Evolutionary conservation across 2,888 invertebrate species (phyloP).

Genomic region (Dioctria linearis): DNA sequence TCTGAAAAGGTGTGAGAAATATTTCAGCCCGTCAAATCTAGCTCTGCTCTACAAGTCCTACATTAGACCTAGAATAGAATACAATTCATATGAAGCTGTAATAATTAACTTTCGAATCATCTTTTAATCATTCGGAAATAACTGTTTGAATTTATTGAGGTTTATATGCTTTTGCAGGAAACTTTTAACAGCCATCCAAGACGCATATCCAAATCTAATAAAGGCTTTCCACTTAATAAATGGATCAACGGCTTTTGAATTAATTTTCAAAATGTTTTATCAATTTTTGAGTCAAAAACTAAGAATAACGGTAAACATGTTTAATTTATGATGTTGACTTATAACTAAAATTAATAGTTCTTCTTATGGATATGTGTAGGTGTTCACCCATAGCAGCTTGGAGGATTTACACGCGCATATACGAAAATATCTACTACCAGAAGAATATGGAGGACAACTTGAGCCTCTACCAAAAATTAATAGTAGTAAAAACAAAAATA

Average conservation of each 20-base stretch:
- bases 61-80: too few species aligned
- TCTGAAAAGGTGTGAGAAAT: too few species aligned
- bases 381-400: slow-evolving; percentile 64
- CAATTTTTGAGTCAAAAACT: slow-evolving; percentile 75
- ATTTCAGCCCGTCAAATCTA: too few species aligned
- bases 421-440: slow-evolving; percentile 75
- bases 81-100: too few species aligned
- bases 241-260: slow-evolving; percentile 74
- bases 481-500: not conserved
- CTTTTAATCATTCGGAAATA: too few species aligned
- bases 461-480: slow-evolving; percentile 68
- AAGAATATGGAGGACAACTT: slow-evolving; percentile 78
- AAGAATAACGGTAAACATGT: slow-evolving; percentile 71
- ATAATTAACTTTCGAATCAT: too few species aligned
- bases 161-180: slow-evolving; percentile 50
- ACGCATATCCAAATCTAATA: slow-evolving; percentile 74
- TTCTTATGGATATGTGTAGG: slow-evolving; percentile 61
- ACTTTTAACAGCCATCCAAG: slow-evolving; percentile 67
- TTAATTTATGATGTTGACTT: not conserved
- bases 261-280: slow-evolving; percentile 73
- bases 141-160: not conserved
- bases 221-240: slow-evolving; percentile 76
- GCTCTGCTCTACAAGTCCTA: too few species aligned
- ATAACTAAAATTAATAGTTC: slow-evolving; percentile 47
- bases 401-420: slow-evolving; percentile 70